Evolutionary conservation across 2,113 vertebrate genomes (phyloP).

Genomic region (Bos javanicus): DNA sequence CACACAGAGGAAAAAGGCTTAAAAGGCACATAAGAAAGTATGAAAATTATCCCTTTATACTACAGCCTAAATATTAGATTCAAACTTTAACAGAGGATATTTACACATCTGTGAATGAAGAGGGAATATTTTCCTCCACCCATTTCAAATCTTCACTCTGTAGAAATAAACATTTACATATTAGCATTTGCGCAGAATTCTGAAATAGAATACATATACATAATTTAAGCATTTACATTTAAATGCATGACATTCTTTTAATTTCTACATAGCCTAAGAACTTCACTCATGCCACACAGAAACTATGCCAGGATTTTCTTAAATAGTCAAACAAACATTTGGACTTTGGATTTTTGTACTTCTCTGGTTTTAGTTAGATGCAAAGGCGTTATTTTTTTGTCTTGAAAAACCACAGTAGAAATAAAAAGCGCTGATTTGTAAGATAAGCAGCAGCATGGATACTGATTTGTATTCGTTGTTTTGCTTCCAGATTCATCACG

Average conservation of each 20-base stretch:
- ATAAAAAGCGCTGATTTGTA: background rate
- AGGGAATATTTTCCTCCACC: conserved; percentile 81
- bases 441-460: background rate
- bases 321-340: background rate
- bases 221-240: background rate
- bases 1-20: background rate
- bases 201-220: background rate
- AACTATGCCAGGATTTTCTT: background rate
- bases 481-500: background rate
- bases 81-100: conserved; percentile 44
- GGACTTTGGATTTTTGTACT: background rate
- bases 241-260: background rate
- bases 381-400: background rate
- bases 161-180: conserved; percentile 37
- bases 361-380: background rate
- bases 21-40: background rate
- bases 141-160: conserved; percentile 82
- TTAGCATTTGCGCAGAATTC: conserved; percentile 22
- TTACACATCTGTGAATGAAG: conserved; percentile 81
- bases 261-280: background rate
- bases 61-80: background rate
- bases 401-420: background rate
- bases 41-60: background rate
- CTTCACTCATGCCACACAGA: background rate
- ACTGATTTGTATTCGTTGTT: background rate